Evolutionary conservation across 2,888 invertebrate species (phyloP).

Genomic region (Andricus curvator): DNA sequence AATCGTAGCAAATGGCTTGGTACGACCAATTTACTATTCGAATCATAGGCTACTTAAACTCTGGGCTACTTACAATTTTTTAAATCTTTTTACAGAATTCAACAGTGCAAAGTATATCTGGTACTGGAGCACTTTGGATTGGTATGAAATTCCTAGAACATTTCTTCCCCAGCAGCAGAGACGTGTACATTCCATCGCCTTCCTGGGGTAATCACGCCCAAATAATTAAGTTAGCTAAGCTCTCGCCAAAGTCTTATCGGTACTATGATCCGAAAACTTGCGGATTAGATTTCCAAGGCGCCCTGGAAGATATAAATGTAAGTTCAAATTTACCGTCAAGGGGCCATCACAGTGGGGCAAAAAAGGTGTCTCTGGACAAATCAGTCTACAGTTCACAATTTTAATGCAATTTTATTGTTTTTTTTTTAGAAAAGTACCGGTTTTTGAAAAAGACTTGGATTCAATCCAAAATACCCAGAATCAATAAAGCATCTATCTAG

Average conservation of each 20-base stretch:
- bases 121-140: constrained; percentile 97
- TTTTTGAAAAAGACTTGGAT: too few species aligned
- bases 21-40: constrained; percentile 71
- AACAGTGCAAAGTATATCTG: constrained; percentile 92
- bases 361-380: too few species aligned
- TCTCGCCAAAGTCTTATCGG: constrained; percentile 92
- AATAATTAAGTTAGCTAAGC: constrained; percentile 92
- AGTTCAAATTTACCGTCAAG: constrained; percentile 73
- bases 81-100: constrained; percentile 80
- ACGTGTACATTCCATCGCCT: constrained; percentile 93
- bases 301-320: constrained; percentile 92
- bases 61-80: constrained; percentile 8
- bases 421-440: too few species aligned
- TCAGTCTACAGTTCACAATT: too few species aligned
- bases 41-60: constrained; percentile 23
- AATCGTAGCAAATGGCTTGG: constrained; percentile 85
- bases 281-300: constrained; percentile 95
- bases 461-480: too few species aligned
- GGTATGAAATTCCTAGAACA: constrained; percentile 93
- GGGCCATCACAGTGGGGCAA: too few species aligned
- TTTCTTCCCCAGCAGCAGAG: constrained; percentile 89
- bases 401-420: too few species aligned
- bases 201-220: constrained; percentile 99
- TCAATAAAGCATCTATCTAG: too few species aligned
- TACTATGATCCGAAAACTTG: constrained; percentile 97